Base-by-base conservation (phyloP, 2,797 vertebrate species). In the Anisognathus igniventris region DNA sequence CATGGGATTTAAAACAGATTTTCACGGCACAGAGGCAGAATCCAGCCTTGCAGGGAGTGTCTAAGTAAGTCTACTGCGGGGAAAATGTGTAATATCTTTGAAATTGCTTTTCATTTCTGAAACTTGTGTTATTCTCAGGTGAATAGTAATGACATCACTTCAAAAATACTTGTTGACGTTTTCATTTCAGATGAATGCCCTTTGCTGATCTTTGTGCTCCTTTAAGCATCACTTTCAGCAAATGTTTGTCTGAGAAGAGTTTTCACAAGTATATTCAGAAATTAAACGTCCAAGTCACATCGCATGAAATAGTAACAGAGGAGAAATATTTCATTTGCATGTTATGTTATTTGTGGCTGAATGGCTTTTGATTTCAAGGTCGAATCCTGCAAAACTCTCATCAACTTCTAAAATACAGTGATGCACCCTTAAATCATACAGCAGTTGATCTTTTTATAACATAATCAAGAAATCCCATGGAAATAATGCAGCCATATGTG, bases 221-320 rank as follows among this genome's bases (percentile, higher is more conserved):
- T 93, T 91, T 90, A 73, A 83, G 70, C 79, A 75, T 84, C 31
- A 31, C 44, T 94, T 94, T 91, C 78, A 91, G 78, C 27, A 78
- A 88, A 60, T 53, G 22, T 86, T 95, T 91, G 28, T 67, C 88
- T 84, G 85, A 75, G 56, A 70, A n/a, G 65, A 51, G 39, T 90
- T 93, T 92, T 84, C 70, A 42, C 48, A 86, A 67, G 8, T 58
- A 64, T 70, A 71, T 88, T 44, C 44, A 84, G 60, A 91, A 92
- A 73, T 17, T 54, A 68, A 88, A 81, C 0, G 2, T 77, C 54
- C 68, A 76, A 91, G 33, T 86, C 82, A 75, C 44, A 11, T 53
- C 4, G 50, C 72, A 75, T 60, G 85, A 84, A 93, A 47, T 65
- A 64, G 44, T 74, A 60, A 65, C 48, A n/a, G 77, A 91, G 71